Base-by-base conservation (phyloP, 1,140 invertebrate genomes). In the Tribolium castaneum region DNA sequence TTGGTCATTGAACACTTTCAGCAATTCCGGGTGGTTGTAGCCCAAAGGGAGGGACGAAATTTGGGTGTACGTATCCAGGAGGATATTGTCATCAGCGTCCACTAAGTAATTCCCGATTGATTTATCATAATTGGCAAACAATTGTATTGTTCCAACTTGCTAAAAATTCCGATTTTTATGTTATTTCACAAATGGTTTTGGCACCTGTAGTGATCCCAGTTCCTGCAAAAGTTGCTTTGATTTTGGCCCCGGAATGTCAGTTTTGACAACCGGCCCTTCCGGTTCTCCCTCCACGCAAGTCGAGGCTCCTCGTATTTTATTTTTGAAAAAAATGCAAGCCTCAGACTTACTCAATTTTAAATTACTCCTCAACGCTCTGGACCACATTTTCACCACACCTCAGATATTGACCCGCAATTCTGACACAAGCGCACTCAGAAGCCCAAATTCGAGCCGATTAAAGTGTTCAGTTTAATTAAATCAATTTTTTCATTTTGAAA, bases 11-110 rank as follows among this genome's bases (percentile, higher is more conserved):
- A 98, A 92, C 1, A 93, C 91, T 75, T 92, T 90, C 6, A 98
- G 86, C 77, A 99, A 88, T 14, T 93, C 93, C 0, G 97, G 97
- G 89, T 99, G 97, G 87, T 99, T 99, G 86, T 99, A 99, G 66
- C 97, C 98, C 19, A 99, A 86, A 2, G 98, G 98, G 80, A 99
- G 89, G 0, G 98, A 99, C 0, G 98, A 98, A 83, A 99, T 99
- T 91, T 99, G 98, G 73, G 95, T 98, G 86, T 94, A 99, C 14
- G 97, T 89, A 89, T 99, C 98, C 71, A 99, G 90, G 78, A 97
- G 89, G 7, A 90, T 86, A 86, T 98, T 98, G 7, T 96, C 97
- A 88, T 99, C 98, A 1, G 94, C 97, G 88, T 99, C 98, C n/a
- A 93, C 92, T 54, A 99, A 87, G 86, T 99, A 99, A 88, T 99